Evolutionary conservation across 2,888 invertebrate genomes (phyloP).

Genomic region (Orthonevra nobilis): DNA sequence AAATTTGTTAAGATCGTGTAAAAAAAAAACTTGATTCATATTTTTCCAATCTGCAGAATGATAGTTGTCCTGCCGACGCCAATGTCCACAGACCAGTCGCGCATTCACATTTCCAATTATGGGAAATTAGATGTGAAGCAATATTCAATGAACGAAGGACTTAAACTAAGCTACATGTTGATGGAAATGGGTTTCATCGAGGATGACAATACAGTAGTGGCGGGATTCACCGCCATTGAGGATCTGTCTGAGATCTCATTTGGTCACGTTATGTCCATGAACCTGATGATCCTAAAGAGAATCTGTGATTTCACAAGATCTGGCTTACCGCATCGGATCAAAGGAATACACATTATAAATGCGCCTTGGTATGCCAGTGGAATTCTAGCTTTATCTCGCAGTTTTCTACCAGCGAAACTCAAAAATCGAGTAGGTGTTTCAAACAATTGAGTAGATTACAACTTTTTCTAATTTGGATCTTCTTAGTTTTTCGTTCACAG

Average conservation of each 20-base stretch:
- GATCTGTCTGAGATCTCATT: constrained; percentile 82
- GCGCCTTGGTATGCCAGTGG: constrained; percentile 82
- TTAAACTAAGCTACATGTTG: constrained; percentile 82
- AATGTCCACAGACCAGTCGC: constrained; percentile 77
- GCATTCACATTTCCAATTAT: constrained; percentile 80
- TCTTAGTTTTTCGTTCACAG: constrained; percentile 52
- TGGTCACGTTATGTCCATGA: constrained; percentile 81
- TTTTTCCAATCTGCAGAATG: too few species aligned
- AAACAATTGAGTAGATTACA: too few species aligned
- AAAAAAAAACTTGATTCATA: too few species aligned
- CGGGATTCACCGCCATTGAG: constrained; percentile 80
- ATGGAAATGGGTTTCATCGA: constrained; percentile 82
- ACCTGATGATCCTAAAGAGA: constrained; percentile 82
- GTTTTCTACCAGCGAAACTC: constrained; percentile 82
- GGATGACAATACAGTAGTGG: constrained; percentile 82
- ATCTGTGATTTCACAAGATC: constrained; percentile 81
- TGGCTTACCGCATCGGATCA: constrained; percentile 82
- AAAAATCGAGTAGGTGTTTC: constrained; percentile 81
- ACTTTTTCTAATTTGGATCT: too few species aligned
- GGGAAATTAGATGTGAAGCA: constrained; percentile 79
- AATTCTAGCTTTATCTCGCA: constrained; percentile 81
- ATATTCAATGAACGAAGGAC: constrained; percentile 79
- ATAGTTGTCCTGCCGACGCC: constrained; percentile 72
- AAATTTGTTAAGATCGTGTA: too few species aligned
- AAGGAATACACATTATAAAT: constrained; percentile 82